Evolutionary conservation across 2,797 vertebrate species (phyloP).

Genomic region (Manis javanica): DNA sequence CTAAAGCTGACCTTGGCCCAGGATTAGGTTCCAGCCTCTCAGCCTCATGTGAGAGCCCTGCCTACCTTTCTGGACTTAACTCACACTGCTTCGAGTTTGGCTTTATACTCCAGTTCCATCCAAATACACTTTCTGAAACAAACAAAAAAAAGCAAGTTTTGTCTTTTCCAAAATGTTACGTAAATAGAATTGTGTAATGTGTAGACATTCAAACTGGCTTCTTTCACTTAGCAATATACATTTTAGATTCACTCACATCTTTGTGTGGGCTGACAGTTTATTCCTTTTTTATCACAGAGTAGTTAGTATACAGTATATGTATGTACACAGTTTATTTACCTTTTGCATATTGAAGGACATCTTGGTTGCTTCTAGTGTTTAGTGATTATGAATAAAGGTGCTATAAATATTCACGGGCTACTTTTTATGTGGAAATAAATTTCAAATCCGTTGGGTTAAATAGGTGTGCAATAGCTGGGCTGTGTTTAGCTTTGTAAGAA

Average conservation of each 20-base stretch:
- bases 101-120: no score
- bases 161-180: slow-evolving; percentile 39
- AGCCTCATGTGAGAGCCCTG: no score
- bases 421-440: slow-evolving; percentile 4
- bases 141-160: background rate
- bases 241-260: background rate
- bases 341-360: background rate
- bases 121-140: no score
- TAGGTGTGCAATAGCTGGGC: background rate
- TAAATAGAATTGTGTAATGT: slow-evolving; percentile 33
- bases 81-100: no score
- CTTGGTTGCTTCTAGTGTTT: slow-evolving; percentile 33
- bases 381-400: background rate
- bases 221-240: background rate
- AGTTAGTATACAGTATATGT: background rate
- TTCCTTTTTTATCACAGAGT: slow-evolving; percentile 44
- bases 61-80: no score
- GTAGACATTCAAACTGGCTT: slow-evolving; percentile 19
- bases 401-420: slow-evolving; percentile 6
- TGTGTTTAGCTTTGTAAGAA: background rate
- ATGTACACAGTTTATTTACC: slow-evolving; percentile 6
- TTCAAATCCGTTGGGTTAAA: slow-evolving; percentile 33
- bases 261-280: background rate
- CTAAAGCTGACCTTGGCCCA: no score
- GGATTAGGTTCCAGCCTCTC: no score